These are phyloP conservation scores for Trachelus tabidus DNA, from an alignment of 2,888 invertebrate genomes.

Conservation along the genomic window DNA sequence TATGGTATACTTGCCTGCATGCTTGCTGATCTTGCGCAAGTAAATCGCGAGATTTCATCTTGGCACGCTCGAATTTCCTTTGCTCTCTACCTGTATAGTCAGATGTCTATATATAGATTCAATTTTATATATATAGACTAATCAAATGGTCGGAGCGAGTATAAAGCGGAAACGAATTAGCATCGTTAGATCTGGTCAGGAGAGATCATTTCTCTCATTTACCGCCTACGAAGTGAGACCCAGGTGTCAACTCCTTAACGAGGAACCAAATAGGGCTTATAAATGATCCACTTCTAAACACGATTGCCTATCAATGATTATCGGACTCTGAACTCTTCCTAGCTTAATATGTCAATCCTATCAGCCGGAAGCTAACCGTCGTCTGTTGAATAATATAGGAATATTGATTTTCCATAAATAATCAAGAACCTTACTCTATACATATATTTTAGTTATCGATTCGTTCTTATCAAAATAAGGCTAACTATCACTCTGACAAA, in stretches of 20 bases:
- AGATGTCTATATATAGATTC: not conserved
- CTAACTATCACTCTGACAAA: not conserved
- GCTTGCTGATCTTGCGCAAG: not conserved
- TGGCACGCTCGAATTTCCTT: not conserved
- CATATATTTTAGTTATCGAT: not conserved
- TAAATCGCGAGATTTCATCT: not conserved
- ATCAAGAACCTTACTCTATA: not conserved
- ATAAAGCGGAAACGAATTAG: not conserved
- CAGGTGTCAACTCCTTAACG: slow-evolving; percentile 13
- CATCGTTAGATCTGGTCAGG: not conserved
- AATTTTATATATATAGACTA: not conserved
- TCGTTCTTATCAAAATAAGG: not conserved
- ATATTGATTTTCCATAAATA: not conserved
- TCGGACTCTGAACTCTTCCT: not conserved
- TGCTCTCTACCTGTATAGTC: not conserved
- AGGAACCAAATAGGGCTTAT: slow-evolving; percentile 22
- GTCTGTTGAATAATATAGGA: not conserved
- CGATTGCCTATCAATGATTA: not conserved
- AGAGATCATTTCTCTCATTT: not conserved
- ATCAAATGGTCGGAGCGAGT: not conserved
- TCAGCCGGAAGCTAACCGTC: not conserved
- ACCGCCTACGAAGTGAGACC: not conserved
- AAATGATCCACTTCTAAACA: slow-evolving; percentile 8
- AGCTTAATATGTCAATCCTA: not conserved
- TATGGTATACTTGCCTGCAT: not conserved